Evolutionary conservation across 2,797 vertebrate genomes (phyloP), one percentile per base, ranked within the genome.

Genomic region (Neostethus bicornis): DNA sequence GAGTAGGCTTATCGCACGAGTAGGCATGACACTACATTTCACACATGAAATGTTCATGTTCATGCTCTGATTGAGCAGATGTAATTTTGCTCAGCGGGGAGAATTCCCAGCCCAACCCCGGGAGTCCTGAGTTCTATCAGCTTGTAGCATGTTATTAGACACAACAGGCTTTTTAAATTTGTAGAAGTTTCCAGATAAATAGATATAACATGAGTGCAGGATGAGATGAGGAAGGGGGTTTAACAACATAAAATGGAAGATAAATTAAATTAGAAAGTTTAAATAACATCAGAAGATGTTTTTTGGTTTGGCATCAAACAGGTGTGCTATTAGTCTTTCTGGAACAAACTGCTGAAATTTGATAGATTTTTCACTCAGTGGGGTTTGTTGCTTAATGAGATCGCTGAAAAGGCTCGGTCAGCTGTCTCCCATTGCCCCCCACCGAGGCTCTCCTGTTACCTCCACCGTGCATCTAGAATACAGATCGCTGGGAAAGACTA

Each of bases 331-430:
- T 73, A 78, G 58, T 74, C 39, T 76, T 66, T 84, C 70, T 70
- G 51, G 77, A 75, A 77, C 71, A 85, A 87, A 85, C 81, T 75
- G 44, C 38, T 32, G 65, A 55, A 83, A 84, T 81, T 73, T 54
- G 72, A 85, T 79, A 66, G 83, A 87, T 87, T 88, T 84, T 75
- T 50, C 39, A 49, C 46, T 67, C 62, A 69, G 66, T 26, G 32
- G 67, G 72, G 72, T 75, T 86, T 83, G 73, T 84, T 77, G 73
- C 78, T 82, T 81, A 80, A 87, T 88, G 84, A 71, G 69, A 75
- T 75, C 0, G 17, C 51, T 54, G 47, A 59, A 71, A 31, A 61
- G 64, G 47, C 54, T 70, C 52, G 31, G 64, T 69, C 63, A 72
- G 62, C 73, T 56, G 66, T 54, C 44, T 60, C 60, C 59, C 31